Evolutionary conservation across 2,888 invertebrate species (phyloP).

Genomic region (Augochlorella aurata): DNA sequence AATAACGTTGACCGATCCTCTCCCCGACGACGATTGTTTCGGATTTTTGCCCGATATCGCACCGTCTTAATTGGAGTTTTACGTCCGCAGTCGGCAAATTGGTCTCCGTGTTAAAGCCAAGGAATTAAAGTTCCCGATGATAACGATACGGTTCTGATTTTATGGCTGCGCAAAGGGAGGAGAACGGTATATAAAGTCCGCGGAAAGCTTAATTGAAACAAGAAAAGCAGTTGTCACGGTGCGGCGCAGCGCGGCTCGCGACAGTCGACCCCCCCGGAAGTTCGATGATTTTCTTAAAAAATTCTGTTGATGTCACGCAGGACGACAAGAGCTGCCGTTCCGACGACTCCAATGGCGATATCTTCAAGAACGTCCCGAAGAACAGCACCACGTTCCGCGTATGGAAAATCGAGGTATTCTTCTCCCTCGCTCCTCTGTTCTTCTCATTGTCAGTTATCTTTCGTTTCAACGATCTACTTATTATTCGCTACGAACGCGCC

Average conservation of each 20-base stretch:
- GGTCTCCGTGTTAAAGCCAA: conserved; percentile 7
- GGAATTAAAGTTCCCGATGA: conserved; percentile 1
- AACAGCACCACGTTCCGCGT: conserved; percentile 91
- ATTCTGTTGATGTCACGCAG: conserved; percentile 63
- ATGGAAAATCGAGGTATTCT: conserved; percentile 93
- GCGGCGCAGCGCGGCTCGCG: not conserved
- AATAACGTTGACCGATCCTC: conserved; percentile 4
- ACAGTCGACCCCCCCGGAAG: not conserved
- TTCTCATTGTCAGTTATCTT: not conserved
- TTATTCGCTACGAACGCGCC: no score
- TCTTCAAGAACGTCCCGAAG: conserved; percentile 91
- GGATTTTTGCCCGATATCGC: conserved; percentile 4
- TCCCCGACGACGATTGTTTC: conserved; percentile 17
- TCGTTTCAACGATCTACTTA: no score
- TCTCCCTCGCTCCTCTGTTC: not conserved
- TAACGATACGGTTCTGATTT: conserved; percentile 7
- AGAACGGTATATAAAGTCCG: not conserved
- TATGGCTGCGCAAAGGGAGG: not conserved
- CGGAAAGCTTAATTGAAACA: not conserved
- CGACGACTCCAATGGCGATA: conserved; percentile 80
- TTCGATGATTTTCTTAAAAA: conserved; percentile 8
- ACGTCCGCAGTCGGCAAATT: conserved; percentile 1
- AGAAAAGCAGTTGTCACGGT: not conserved
- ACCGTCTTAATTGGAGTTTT: not conserved
- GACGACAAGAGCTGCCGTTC: conserved; percentile 79